A percentile compares a stretch with the other conserved stretches of the same genome.
Conservation (phyloP, 2,888 invertebrate species). For the Lysandra bellargus region DNA sequence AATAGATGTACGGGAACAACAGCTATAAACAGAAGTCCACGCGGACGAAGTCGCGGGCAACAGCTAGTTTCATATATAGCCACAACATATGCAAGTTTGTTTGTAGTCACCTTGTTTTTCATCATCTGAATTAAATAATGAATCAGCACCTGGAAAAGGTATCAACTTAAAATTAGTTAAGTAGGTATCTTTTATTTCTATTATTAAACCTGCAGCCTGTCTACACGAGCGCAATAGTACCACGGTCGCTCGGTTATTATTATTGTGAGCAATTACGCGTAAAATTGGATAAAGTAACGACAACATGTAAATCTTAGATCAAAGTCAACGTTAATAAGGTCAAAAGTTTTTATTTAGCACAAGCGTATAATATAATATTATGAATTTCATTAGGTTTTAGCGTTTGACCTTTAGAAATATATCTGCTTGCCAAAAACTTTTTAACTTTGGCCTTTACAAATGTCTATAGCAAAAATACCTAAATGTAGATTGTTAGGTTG, state of each 20-base stretch:
- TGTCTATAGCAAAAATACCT: not conserved
- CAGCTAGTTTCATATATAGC: too few species aligned
- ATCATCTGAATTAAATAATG: too few species aligned
- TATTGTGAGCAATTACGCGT: not conserved
- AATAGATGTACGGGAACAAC: too few species aligned
- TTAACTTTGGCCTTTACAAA: not conserved
- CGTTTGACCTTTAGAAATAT: not conserved
- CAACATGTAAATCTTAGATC: conserved; percentile 18
- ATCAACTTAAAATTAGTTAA: too few species aligned
- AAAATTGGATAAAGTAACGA: conserved; percentile 2
- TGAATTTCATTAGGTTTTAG: not conserved
- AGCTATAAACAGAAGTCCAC: too few species aligned
- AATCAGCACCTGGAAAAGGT: too few species aligned
- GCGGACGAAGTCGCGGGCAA: too few species aligned
- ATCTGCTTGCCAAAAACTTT: not conserved
- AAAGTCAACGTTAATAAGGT: conserved; percentile 16
- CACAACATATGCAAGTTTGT: too few species aligned
- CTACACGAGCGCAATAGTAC: not conserved
- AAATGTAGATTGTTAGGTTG: not conserved
- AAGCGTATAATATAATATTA: not conserved
- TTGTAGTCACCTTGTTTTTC: too few species aligned
- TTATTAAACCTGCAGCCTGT: not conserved
- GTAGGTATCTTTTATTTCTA: too few species aligned
- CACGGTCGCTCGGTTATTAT: not conserved
- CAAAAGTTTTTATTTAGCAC: conserved; percentile 1